Percentiles rank a stretch among this genome's conserved stretches.
These are phyloP conservation scores for Trichonephila inaurata DNA, from an alignment of 1,140 invertebrate genomes.

Conservation along the genomic window DNA sequence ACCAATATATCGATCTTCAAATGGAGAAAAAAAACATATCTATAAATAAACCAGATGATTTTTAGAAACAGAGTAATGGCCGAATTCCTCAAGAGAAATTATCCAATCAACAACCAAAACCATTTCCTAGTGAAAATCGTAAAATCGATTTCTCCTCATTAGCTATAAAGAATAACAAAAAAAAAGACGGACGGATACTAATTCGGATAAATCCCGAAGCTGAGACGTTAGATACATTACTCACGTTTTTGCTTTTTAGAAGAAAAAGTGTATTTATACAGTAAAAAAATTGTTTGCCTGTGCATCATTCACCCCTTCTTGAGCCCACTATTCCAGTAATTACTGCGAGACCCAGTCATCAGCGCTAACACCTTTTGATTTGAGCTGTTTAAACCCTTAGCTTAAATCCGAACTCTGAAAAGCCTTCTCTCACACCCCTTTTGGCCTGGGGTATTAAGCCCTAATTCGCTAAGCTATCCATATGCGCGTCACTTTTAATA, in stretches of 20 bases:
- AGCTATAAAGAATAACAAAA: background rate
- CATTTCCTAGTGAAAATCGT: background rate
- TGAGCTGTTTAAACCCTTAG: constrained; percentile 42
- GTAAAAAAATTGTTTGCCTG: background rate
- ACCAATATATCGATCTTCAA: too few relatives aligned
- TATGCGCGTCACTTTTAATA: constrained; percentile 38
- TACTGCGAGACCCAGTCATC: constrained; percentile 3
- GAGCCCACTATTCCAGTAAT: background rate
- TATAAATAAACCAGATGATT: too few relatives aligned
- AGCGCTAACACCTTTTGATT: constrained; percentile 33
- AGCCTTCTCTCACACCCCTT: constrained; percentile 22
- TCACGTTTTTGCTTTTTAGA: background rate
- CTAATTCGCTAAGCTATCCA: constrained; percentile 55
- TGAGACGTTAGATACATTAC: background rate
- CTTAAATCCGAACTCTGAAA: constrained; percentile 39
- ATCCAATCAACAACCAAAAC: background rate
- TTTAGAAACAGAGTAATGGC: background rate
- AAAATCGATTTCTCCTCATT: constrained; percentile 4
- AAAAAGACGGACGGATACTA: background rate
- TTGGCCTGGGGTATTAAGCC: background rate
- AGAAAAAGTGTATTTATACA: background rate
- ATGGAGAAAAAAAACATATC: too few relatives aligned
- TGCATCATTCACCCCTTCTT: background rate
- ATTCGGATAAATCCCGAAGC: background rate
- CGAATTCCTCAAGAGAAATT: background rate